These are phyloP conservation scores for Pantala flavescens DNA, from an alignment of 1,140 invertebrate species.

Conservation along the genomic window DNA sequence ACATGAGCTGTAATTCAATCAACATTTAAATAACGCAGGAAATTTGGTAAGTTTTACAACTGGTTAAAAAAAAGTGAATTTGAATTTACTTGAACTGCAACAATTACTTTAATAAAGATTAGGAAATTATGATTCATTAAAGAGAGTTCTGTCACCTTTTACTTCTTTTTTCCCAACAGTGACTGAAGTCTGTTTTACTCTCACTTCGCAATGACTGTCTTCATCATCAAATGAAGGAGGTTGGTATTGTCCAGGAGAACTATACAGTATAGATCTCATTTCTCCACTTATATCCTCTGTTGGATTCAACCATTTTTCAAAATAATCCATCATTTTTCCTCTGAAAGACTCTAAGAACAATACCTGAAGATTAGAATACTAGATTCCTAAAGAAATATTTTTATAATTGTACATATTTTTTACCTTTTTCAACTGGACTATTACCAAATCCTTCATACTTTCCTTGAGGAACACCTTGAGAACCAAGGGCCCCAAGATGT, in stretches of 20 bases:
- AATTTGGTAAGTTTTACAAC: too few relatives aligned
- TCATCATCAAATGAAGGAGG: neutral
- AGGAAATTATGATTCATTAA: neutral
- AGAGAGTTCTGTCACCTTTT: neutral
- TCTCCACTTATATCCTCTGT: conserved; percentile 12
- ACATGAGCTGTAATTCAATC: conserved; percentile 18
- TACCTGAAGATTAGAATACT: conserved; percentile 12
- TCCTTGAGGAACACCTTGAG: neutral
- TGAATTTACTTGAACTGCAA: neutral
- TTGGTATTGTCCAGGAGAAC: neutral
- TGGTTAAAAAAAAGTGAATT: too few relatives aligned
- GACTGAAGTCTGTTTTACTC: too few relatives aligned
- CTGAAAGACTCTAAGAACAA: conserved; percentile 10
- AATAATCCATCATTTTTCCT: conserved; percentile 18
- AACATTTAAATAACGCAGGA: too few relatives aligned
- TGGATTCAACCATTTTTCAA: conserved; percentile 16
- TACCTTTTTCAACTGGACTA: conserved; percentile 18
- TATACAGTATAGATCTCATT: neutral
- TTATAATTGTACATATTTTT: conserved; percentile 11
- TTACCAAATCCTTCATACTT: conserved; percentile 22
- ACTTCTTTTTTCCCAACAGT: too few relatives aligned
- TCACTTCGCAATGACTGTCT: too few relatives aligned
- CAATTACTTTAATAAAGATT: too few relatives aligned
- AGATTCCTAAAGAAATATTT: neutral
- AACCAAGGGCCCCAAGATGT: conserved; percentile 18